Evolutionary conservation across 2,888 invertebrate species (phyloP).

Genomic region (Petrolisthes cinctipes): DNA sequence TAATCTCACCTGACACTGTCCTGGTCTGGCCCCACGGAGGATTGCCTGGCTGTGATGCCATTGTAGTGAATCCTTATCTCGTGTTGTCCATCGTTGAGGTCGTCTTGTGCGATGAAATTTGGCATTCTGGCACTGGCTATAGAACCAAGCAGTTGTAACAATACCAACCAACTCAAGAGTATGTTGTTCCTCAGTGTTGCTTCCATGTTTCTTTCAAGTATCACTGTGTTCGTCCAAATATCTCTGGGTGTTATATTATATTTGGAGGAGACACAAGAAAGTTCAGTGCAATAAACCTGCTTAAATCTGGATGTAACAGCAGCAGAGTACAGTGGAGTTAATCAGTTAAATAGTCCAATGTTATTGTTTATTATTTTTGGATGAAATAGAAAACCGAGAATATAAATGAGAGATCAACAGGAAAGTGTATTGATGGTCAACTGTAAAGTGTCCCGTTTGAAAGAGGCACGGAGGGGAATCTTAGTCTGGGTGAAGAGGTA

Average conservation of each 20-base stretch:
- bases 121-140: constrained; percentile 19
- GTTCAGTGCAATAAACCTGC: neutral
- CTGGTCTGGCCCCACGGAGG: constrained; percentile 71
- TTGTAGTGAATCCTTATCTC: constrained; percentile 77
- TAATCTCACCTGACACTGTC: constrained; percentile 57
- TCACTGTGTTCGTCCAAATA: too few species aligned
- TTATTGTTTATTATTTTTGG: too few species aligned
- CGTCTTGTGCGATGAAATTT: constrained; percentile 78
- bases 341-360: neutral
- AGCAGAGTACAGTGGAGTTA: neutral
- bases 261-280: neutral
- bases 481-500: neutral
- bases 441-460: neutral
- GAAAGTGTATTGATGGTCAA: neutral
- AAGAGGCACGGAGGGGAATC: neutral
- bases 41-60: constrained; percentile 79
- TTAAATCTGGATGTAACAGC: neutral
- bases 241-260: too few species aligned
- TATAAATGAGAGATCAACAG: neutral
- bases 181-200: neutral
- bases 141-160: neutral
- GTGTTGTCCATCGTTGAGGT: constrained; percentile 79
- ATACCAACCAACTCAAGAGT: neutral
- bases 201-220: neutral
- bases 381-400: neutral